Evolutionary conservation across 2,797 vertebrate genomes (phyloP).

Genomic region (Macroramphosus scolopax): DNA sequence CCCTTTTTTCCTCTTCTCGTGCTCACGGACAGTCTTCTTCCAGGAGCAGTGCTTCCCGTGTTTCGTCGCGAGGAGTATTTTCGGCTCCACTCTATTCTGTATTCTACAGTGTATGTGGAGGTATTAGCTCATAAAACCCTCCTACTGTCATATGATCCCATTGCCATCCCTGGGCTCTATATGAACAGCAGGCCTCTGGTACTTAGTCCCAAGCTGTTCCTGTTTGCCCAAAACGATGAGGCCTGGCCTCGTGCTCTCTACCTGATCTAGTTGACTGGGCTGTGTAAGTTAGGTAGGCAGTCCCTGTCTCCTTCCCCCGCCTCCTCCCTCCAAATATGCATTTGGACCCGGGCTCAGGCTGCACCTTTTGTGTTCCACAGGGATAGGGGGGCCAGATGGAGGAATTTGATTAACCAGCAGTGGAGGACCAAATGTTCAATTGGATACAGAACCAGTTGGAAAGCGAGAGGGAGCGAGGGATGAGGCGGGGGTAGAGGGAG

Average conservation of each 20-base stretch:
- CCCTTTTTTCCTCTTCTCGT: no score
- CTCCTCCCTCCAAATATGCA: conserved; percentile 91
- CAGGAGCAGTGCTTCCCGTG: conserved; percentile 45
- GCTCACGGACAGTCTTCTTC: no score
- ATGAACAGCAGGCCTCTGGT: conserved; percentile 77
- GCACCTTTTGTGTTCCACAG: conserved; percentile 97
- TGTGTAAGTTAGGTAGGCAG: conserved; percentile 93
- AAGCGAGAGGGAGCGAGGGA: conserved; percentile 92
- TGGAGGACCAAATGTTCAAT: conserved; percentile 99
- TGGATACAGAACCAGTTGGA: conserved; percentile 98
- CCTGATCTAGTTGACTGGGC: conserved; percentile 87
- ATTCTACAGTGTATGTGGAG: conserved; percentile 73
- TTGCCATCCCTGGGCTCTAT: conserved; percentile 65
- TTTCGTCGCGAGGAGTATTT: conserved; percentile 57
- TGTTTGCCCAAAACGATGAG: conserved; percentile 75
- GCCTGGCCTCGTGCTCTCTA: conserved; percentile 69
- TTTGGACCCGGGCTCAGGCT: conserved; percentile 95
- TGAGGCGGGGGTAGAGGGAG: conserved; percentile 92
- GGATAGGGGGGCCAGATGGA: conserved; percentile 98
- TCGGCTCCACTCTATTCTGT: conserved; percentile 62
- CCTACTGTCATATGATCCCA: conserved; percentile 75
- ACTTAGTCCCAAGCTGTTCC: conserved; percentile 75
- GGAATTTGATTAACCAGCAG: conserved; percentile 99
- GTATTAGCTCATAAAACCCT: conserved; percentile 78
- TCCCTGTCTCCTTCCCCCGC: conserved; percentile 85